phyloP scores from a whole-genome alignment of 2,797 vertebrate genomes.

The Coracias cyanogaster region DNA sequence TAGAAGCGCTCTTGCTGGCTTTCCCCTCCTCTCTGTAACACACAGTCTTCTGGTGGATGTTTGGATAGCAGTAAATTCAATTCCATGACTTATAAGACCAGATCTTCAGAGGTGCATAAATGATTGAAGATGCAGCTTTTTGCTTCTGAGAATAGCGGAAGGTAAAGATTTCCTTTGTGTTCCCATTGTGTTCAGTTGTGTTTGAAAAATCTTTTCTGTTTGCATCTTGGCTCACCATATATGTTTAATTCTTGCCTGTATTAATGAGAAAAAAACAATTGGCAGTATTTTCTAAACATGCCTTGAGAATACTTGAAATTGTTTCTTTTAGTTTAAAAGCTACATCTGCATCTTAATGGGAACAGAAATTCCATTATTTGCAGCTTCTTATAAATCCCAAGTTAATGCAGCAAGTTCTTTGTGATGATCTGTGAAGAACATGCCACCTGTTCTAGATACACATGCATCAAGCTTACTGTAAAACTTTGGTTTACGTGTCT shows the following conservation, averaged over 20 bases:
- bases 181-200: not conserved
- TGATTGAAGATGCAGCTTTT: not conserved
- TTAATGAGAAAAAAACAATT: not conserved
- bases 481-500: not conserved
- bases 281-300: not conserved
- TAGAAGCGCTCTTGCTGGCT: not conserved
- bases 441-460: not conserved
- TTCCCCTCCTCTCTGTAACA: not conserved
- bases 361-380: not conserved
- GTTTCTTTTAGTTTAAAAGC: not conserved
- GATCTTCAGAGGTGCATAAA: not conserved
- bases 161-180: not conserved
- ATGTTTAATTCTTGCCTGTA: not conserved
- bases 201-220: not conserved
- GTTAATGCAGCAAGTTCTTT: not conserved
- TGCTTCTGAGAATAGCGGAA: not conserved
- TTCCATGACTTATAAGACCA: not conserved
- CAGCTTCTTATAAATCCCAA: not conserved
- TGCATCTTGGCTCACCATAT: not conserved
- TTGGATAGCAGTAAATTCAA: not conserved
- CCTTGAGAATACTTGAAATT: not conserved
- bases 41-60: accelerated
- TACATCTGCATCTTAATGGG: not conserved
- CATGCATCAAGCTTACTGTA: not conserved
- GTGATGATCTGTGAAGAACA: not conserved